Conservation (phyloP, 2,888 invertebrate genomes). For the Eupsilia transversa region DNA sequence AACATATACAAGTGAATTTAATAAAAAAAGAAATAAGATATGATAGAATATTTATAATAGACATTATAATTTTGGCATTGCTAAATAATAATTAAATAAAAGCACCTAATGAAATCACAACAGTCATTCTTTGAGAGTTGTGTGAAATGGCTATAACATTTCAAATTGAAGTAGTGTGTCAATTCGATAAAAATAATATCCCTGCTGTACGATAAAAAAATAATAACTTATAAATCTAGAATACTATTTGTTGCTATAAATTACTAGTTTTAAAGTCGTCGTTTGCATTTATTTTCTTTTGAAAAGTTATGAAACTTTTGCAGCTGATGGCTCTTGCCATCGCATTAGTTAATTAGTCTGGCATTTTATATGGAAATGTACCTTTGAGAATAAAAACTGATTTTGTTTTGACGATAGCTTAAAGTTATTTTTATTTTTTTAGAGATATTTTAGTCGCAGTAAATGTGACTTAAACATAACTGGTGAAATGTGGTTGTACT, state of each 20-base stretch:
- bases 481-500: too few relatives aligned
- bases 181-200: neutral
- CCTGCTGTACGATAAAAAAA: neutral
- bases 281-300: slow-evolving; percentile 19
- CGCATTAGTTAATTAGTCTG: slow-evolving; percentile 31
- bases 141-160: neutral
- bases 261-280: neutral
- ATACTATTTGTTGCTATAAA: neutral
- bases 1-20: too few relatives aligned
- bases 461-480: too few relatives aligned
- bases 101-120: too few relatives aligned
- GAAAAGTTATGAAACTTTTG: slow-evolving; percentile 12
- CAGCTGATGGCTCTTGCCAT: slow-evolving; percentile 26
- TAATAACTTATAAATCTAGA: neutral
- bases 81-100: too few relatives aligned
- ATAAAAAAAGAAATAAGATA: too few relatives aligned
- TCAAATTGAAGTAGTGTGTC: neutral
- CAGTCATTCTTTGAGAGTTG: neutral
- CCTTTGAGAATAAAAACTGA: slow-evolving; percentile 1
- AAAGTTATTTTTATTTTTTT: neutral
- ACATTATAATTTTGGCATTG: too few relatives aligned
- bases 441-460: neutral
- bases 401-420: neutral
- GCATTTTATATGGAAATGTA: slow-evolving; percentile 23
- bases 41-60: too few relatives aligned